These are phyloP conservation scores for Vireo griseus DNA, from an alignment of 2,797 vertebrate species.

Conservation along the genomic window DNA sequence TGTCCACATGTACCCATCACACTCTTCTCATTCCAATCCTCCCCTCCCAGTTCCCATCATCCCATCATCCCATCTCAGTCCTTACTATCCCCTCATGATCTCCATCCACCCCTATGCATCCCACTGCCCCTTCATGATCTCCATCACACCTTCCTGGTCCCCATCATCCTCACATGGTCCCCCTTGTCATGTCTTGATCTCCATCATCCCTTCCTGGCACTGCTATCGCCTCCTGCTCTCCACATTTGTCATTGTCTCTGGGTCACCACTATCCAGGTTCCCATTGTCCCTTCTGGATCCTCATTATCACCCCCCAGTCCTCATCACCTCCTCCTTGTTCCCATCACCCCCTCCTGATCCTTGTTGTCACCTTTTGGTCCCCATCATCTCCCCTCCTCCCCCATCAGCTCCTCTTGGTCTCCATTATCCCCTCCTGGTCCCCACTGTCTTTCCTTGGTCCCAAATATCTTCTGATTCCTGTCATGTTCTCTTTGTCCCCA, in stretches of 20 bases:
- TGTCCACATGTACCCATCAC: background rate
- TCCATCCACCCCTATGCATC: background rate
- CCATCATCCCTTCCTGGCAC: background rate
- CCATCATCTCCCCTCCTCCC: rapidly evolving
- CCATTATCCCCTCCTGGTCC: background rate
- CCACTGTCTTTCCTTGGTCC: background rate
- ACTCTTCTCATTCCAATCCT: background rate
- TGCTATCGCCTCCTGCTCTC: background rate
- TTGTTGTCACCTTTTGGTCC: background rate
- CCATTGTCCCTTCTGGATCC: background rate
- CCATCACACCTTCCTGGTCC: background rate
- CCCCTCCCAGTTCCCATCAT: background rate
- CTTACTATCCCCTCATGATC: background rate
- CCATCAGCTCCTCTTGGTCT: background rate
- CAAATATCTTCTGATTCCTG: too few species aligned
- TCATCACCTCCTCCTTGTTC: background rate
- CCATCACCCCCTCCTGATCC: background rate
- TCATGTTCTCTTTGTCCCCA: too few species aligned
- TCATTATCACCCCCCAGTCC: background rate
- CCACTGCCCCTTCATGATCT: background rate
- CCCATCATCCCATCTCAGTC: background rate
- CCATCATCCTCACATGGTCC: background rate
- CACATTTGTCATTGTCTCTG: background rate
- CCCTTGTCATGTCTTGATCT: background rate
- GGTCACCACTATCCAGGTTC: background rate